A percentile compares a stretch with the other conserved stretches of the same genome.
Evolutionary conservation across 2,797 vertebrate genomes (phyloP).

Genomic region (Ciconia nigra): DNA sequence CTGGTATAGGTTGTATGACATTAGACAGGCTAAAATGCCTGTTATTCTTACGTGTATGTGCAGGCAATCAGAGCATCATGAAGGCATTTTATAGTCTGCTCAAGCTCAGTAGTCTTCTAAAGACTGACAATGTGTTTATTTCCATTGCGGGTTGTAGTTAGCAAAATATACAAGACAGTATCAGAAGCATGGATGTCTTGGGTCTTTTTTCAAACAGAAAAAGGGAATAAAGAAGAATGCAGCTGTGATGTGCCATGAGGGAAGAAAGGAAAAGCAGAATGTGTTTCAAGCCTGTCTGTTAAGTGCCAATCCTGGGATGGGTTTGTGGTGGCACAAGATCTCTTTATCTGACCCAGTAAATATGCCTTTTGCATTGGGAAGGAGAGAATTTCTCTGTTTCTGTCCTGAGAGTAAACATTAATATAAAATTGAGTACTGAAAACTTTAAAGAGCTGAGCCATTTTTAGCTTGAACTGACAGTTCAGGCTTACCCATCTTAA

Average conservation of each 20-base stretch:
- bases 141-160: background rate
- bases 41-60: background rate
- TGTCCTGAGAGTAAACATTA: background rate
- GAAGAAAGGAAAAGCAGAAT: background rate
- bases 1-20: background rate
- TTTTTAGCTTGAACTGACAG: background rate
- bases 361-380: background rate
- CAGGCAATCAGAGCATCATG: background rate
- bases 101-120: background rate
- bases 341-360: background rate
- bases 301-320: background rate
- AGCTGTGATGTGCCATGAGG: background rate
- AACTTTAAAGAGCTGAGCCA: background rate
- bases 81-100: background rate
- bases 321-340: background rate
- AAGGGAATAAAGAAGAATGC: background rate
- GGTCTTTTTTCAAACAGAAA: background rate
- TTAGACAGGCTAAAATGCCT: background rate
- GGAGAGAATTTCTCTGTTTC: background rate
- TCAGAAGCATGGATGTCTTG: background rate
- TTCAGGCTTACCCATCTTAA: background rate
- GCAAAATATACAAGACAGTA: background rate
- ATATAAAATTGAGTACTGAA: background rate
- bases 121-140: background rate
- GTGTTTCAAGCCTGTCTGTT: background rate